Percentiles rank a stretch among this genome's conserved stretches.
phyloP scores from a whole-genome alignment of 2,888 invertebrate genomes.

The Caenorhabditis uteleia region DNA sequence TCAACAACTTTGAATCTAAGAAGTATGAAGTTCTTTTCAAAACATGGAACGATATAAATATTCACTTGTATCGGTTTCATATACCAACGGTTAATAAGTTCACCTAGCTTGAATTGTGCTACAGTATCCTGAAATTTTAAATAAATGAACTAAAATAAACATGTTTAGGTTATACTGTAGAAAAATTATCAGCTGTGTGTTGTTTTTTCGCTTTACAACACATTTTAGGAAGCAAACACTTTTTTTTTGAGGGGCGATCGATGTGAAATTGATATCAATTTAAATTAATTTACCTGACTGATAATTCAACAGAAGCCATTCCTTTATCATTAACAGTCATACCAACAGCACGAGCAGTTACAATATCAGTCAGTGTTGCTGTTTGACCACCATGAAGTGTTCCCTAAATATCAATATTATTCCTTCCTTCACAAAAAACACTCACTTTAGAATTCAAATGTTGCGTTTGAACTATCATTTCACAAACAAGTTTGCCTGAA shows the following conservation, averaged over 20 bases:
- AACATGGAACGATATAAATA: too few species aligned
- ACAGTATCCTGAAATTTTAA: too few species aligned
- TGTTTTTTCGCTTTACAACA: not conserved
- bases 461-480: slow-evolving; percentile 57
- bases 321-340: slow-evolving; percentile 55
- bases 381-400: slow-evolving; percentile 65
- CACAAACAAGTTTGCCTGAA: slow-evolving; percentile 52
- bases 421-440: not conserved
- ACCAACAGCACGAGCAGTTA: slow-evolving; percentile 61
- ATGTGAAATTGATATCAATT: not conserved
- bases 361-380: slow-evolving; percentile 62
- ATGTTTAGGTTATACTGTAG: too few species aligned
- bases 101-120: too few species aligned
- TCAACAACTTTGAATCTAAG: not conserved
- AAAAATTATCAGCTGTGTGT: not conserved
- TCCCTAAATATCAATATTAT: slow-evolving; percentile 49
- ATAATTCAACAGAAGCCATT: slow-evolving; percentile 61
- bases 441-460: slow-evolving; percentile 61
- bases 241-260: not conserved
- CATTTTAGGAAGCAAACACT: too few species aligned
- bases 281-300: slow-evolving; percentile 52
- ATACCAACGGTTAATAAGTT: too few species aligned
- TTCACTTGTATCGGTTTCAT: too few species aligned
- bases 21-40: not conserved
- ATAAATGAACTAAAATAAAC: too few species aligned